These are phyloP conservation scores for Mobula hypostoma DNA, from an alignment of 2,113 vertebrate genomes.

Conservation along the genomic window DNA sequence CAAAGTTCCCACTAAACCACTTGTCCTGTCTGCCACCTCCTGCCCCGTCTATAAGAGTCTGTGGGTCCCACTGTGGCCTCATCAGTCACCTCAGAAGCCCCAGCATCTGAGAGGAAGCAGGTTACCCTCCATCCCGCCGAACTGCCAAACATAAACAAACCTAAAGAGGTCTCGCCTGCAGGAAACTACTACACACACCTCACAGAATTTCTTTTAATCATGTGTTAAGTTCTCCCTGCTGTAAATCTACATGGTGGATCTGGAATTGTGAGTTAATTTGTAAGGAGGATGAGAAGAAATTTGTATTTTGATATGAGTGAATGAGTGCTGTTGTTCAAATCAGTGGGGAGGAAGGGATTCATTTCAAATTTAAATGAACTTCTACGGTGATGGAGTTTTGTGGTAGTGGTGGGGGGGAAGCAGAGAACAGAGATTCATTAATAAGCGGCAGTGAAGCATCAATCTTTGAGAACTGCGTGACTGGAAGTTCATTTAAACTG, in stretches of 20 bases:
- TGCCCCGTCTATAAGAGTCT: too few species aligned
- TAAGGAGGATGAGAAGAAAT: background rate
- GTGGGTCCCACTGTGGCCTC: too few species aligned
- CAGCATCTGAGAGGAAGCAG: too few species aligned
- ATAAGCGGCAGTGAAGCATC: background rate
- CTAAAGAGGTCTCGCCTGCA: too few species aligned
- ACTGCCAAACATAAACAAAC: too few species aligned
- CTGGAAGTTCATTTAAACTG: background rate
- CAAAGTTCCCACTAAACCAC: too few species aligned
- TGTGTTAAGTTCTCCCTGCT: background rate
- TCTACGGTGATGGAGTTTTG: background rate
- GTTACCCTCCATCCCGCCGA: too few species aligned
- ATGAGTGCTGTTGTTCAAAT: background rate
- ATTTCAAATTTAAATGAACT: slow-evolving; percentile 17
- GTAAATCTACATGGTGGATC: background rate
- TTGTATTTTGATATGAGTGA: background rate
- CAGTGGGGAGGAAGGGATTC: background rate
- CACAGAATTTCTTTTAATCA: background rate
- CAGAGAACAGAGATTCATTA: background rate
- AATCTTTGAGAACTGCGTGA: background rate
- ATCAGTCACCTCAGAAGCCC: too few species aligned
- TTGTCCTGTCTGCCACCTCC: too few species aligned
- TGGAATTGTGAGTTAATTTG: background rate
- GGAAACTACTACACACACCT: background rate
- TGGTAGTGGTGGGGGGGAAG: background rate